Base-by-base conservation (phyloP, 2,888 invertebrate species). In the Trissoscelio sp. region DNA sequence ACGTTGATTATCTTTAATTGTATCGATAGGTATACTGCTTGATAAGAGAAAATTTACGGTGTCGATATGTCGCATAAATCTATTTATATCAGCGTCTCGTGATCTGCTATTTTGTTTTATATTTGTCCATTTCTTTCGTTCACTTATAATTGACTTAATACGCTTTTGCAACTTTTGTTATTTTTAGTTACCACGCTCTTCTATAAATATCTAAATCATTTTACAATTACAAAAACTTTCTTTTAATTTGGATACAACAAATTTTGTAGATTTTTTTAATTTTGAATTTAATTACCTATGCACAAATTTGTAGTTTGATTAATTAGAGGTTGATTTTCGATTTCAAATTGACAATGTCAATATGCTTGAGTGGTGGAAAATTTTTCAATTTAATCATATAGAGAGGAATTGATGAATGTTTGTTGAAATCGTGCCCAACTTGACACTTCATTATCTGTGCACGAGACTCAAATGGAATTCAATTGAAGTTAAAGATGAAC, bases 1-100 rank as follows among this genome's bases (percentile, higher is more conserved):
- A 51, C 46, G 55, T 42, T 64, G 42, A 74, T 64, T 64, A 74
- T 57, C 64, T 64, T 22, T 53, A 57, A 64, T 64, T 46, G 57
- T 46, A 64, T 46, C 46, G 55, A 57, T 64, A 37, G 37, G 57
- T 51, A 58, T 5, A 55, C 14, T 5, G 18, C 14, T 18, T 39
- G 62, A 64, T 73, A 73, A 51, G 39, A 22, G 44, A 64, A 44
- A 62, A 73, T 42, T 73, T 20, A 37, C 34, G 16, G 44, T 48
- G 48, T 44, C 16, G 48, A 28, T 18, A 9, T 24, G 51, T 66
- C 28, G 11, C 37, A 39, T 24, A 24, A 44, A 28, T 39, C 34
- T 66, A 66, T 53, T 51, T 44, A 51, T 20, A 34, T 64, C 60
- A 18, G 2, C 44, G 7, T 44, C 12, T 51, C 12, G 20, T n/a